Conservation (phyloP, 92 coral and sea anemone species). For the Phenganax marumi region DNA sequence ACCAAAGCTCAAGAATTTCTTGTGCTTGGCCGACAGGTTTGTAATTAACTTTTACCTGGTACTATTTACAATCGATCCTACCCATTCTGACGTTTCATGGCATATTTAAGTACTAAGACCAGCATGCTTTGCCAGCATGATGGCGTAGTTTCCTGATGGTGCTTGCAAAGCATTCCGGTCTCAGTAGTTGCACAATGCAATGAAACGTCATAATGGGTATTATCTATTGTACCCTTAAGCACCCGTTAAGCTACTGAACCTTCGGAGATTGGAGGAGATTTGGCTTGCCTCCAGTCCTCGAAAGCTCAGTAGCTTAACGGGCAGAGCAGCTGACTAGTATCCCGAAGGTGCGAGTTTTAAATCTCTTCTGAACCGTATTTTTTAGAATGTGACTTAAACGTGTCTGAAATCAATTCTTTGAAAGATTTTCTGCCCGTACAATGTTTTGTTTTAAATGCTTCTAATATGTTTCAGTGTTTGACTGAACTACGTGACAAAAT, state of each 20-base stretch:
- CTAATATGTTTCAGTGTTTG: conserved; percentile 52
- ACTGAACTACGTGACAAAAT: conserved; percentile 86
- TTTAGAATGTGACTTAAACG: neutral
- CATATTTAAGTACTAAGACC: neutral
- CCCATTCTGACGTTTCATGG: neutral
- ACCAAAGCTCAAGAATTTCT: conserved; percentile 91
- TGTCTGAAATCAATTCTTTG: neutral
- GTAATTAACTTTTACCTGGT: neutral
- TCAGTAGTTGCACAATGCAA: no score
- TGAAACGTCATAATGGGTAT: no score
- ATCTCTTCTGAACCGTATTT: neutral
- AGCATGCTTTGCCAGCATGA: no score
- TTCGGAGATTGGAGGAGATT: no score
- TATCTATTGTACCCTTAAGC: no score
- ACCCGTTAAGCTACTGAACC: no score
- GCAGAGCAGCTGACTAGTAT: no score
- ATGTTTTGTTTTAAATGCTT: neutral
- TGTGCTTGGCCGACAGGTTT: conserved; percentile 81
- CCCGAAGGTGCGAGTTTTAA: no score
- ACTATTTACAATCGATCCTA: neutral
- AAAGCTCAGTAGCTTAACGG: no score
- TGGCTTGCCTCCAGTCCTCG: no score
- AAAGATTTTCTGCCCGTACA: neutral
- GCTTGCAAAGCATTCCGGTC: no score
- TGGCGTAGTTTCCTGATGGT: no score